Percentiles rank a stretch among this genome's conserved stretches.
Evolutionary conservation across 2,888 invertebrate genomes (phyloP).

Genomic region (Ochropleura leucogaster): DNA sequence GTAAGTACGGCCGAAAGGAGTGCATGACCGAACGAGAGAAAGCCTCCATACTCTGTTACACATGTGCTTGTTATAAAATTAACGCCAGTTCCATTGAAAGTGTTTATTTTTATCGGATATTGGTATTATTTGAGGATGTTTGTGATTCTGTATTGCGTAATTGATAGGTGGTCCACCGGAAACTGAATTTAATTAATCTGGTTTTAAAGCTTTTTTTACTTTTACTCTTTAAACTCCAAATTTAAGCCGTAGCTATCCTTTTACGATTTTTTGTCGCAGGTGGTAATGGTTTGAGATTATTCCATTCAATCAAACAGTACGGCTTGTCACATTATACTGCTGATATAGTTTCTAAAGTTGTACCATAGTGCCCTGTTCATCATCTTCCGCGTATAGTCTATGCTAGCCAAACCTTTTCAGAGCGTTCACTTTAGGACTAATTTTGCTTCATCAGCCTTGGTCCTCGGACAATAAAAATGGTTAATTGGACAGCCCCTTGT

Average conservation of each 20-base stretch:
- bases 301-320: neutral
- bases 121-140: conserved; percentile 36
- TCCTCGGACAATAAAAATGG: neutral
- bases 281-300: conserved; percentile 5
- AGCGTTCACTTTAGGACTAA: neutral
- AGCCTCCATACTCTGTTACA: conserved; percentile 84
- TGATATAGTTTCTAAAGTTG: neutral
- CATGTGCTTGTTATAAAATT: conserved; percentile 77
- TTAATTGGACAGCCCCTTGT: neutral
- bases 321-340: too few species aligned
- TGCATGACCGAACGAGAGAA: conserved; percentile 82
- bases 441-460: neutral
- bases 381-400: neutral
- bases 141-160: conserved; percentile 23
- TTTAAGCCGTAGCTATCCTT: neutral
- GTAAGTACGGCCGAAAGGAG: conserved; percentile 76
- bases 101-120: conserved; percentile 57
- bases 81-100: conserved; percentile 69
- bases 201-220: conserved; percentile 11
- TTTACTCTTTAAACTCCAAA: conserved; percentile 20
- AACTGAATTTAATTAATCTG: conserved; percentile 19
- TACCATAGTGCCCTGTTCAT: neutral
- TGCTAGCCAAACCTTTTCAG: neutral
- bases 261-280: neutral
- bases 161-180: conserved; percentile 26